Base-by-base conservation (phyloP, 2,888 invertebrate genomes). In the Macaria notata region DNA sequence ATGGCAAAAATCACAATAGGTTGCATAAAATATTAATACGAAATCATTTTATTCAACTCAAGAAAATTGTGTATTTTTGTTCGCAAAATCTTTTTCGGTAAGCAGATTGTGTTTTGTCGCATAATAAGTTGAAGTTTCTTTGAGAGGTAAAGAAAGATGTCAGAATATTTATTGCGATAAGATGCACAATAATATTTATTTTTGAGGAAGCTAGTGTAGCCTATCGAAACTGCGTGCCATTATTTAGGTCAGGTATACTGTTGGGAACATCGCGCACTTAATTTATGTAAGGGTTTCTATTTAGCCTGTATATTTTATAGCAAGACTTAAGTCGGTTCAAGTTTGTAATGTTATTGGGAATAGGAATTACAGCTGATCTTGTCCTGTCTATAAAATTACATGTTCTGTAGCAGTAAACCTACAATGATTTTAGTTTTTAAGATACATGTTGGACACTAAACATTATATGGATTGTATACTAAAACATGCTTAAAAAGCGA, bases 161-260 rank as follows among this genome's bases (percentile, higher is more conserved):
- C 50, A 53, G 49, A 56, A 36, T 56, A 45, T 48, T 49, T 33
- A 49, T 29, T 42, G 48, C 54, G 51, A 8, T 19, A 46, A 48
- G 48, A 39, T 48, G 30, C 39, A 46, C 4, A 41, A 42, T 6
- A 47, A 54, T 54, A 41, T 49, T 49, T n/a, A 44, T 49, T 53
- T 57, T 49, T 56, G 54, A 50, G 53, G 55, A 49, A 46, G 46
- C 43, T 54, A 29, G 56, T 51, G 67, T 4, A 64, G 64, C 63
- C 59, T 63, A 69, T 74, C 72, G 68, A 74, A 76, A 75, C 73
- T 75, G 64, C 63, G 77, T 70, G 69, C 69, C 71, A 72, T 73
- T 70, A 65, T 66, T 70, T 69, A 72, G 71, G 68, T 71, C 64
- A 65, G 59, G 50, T 56, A 56, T 60, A 62, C 53, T 31, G 49